Evolutionary conservation across 2,888 invertebrate species (phyloP).

Genomic region (Apoda limacodes): DNA sequence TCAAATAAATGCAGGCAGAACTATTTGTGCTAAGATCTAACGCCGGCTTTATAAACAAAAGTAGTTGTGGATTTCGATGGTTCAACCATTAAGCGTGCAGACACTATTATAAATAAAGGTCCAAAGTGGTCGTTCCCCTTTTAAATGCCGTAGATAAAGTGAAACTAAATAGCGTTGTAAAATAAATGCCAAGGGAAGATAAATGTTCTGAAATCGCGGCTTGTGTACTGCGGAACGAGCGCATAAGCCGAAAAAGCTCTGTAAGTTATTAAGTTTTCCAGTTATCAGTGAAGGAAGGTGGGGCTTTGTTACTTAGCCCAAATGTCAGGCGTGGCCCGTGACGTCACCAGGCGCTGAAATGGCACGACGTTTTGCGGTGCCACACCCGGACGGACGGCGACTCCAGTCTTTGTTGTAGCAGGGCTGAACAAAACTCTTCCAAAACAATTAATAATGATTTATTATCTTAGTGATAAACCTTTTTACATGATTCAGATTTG

Average conservation of each 20-base stretch:
- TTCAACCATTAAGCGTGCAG: too few relatives aligned
- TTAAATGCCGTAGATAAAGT: too few relatives aligned
- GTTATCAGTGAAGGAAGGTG: conserved; percentile 57
- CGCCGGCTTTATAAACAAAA: too few relatives aligned
- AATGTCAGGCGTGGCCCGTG: conserved; percentile 65
- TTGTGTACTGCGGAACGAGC: conserved; percentile 33
- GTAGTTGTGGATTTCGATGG: too few relatives aligned
- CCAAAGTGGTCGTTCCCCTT: too few relatives aligned
- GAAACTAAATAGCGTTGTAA: too few relatives aligned
- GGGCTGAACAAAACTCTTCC: conserved; percentile 44
- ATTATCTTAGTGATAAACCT: conserved; percentile 28
- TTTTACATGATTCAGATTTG: too few relatives aligned
- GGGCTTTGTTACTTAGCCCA: conserved; percentile 60
- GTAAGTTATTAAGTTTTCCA: conserved; percentile 52
- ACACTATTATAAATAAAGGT: too few relatives aligned
- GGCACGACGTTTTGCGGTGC: conserved; percentile 61
- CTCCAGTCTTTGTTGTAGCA: conserved; percentile 56
- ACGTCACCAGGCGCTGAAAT: conserved; percentile 56
- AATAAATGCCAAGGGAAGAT: conserved; percentile 55
- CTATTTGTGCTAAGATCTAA: too few relatives aligned
- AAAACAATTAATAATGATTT: too few relatives aligned
- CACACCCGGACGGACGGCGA: conserved; percentile 53
- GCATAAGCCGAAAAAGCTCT: conserved; percentile 46
- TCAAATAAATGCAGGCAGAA: too few relatives aligned
- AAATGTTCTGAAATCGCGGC: conserved; percentile 29